Percentiles rank a stretch among this genome's conserved stretches.
These are phyloP conservation scores for Cylas formicarius DNA, from an alignment of 1,140 invertebrate species.

Conservation along the genomic window DNA sequence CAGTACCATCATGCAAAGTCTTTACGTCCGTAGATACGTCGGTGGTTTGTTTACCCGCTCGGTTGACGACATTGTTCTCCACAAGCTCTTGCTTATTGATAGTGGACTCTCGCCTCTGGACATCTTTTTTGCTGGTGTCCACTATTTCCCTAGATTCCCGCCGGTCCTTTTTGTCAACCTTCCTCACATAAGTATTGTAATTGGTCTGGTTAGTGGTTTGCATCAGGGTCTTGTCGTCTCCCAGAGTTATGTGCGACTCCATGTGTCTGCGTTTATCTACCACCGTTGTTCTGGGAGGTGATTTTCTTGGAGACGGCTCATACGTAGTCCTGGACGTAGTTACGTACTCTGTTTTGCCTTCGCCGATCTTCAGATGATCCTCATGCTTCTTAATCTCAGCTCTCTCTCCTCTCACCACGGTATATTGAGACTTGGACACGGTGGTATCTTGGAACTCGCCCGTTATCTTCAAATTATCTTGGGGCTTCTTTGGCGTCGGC, in stretches of 20 bases:
- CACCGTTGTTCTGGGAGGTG: conserved; percentile 26
- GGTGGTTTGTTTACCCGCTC: conserved; percentile 32
- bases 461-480: conserved; percentile 47
- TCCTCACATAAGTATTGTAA: conserved; percentile 52
- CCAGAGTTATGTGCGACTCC: conserved; percentile 57
- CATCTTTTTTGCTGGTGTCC: conserved; percentile 1
- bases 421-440: conserved; percentile 45
- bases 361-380: conserved; percentile 48
- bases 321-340: conserved; percentile 48
- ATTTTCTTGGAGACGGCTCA: conserved; percentile 41
- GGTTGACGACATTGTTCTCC: conserved; percentile 19
- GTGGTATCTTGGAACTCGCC: conserved; percentile 50
- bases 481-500: conserved; percentile 47
- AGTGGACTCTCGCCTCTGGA: conserved; percentile 7
- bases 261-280: conserved; percentile 50
- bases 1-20: conserved; percentile 48
- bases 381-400: conserved; percentile 49
- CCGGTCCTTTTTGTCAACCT: conserved; percentile 35
- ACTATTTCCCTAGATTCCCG: not conserved
- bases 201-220: conserved; percentile 54
- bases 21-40: conserved; percentile 40
- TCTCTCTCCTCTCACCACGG: conserved; percentile 46
- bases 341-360: conserved; percentile 46
- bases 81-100: conserved; percentile 14
- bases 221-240: conserved; percentile 47